Evolutionary conservation across 2,113 vertebrate species (phyloP), one percentile per base, ranked within the genome.

Genomic region (Ailurus styani): DNA sequence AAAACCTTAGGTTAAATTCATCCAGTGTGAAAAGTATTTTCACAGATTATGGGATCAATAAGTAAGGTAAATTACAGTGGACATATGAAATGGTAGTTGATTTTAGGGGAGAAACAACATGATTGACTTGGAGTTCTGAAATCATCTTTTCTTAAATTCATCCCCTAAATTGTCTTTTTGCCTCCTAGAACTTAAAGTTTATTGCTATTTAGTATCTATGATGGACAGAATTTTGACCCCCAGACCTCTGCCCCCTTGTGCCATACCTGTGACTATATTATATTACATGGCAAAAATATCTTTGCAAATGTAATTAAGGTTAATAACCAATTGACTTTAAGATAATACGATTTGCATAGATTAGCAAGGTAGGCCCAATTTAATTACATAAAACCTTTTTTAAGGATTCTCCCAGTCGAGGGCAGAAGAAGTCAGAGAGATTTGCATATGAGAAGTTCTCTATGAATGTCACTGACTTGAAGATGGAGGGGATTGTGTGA

Each of bases 1-100:
- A 55, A 81, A 23, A 77, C 1, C 9, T 5, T 62, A 70, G 4
- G 31, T 54, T 88, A 73, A 91, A 64, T 55, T 81, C 34, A 82
- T 54, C 12, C 23, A 23, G 5, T n/a, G 31, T 85, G 34, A 91
- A 57, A 70, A 93, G 45, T 85, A 82, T 54, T 93, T 86, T 87
- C 42, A 95, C 8, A 78, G 12, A 15, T 77, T 2, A n/a, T 23
- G 13, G 0, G 0, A 60, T 66, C 20, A 60, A 88, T 75, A 62
- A 37, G 1, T 27, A 94, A 15, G 15, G 83, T 78, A 93, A 37
- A 83, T 17, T 55, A 77, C 0, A 82, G 40, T 3, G 3, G 29
- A 55, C 21, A 68, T 70, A 54, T 62, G 10, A 47, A 86, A 40
- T 14, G 14, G 3, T 21, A 40, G 4, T 85, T 47, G 40, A 5